These are phyloP conservation scores for Hycleus phaleratus DNA, from an alignment of 1,140 invertebrate species.

Conservation along the genomic window DNA sequence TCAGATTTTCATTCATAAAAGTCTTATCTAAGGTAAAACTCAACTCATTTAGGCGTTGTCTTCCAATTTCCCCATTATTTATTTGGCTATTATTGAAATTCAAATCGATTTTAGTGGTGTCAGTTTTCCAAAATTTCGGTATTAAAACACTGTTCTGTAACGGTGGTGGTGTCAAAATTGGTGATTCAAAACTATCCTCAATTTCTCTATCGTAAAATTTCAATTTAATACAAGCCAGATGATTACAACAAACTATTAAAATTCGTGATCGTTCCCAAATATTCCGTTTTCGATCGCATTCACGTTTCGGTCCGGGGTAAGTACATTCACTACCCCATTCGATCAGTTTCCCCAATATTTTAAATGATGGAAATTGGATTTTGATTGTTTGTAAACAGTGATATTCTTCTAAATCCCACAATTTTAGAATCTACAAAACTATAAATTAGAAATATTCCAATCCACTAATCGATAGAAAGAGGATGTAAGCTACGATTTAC, in stretches of 20 bases:
- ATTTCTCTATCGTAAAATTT: conserved; percentile 23
- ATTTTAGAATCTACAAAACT: conserved; percentile 41
- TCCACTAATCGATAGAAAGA: not conserved
- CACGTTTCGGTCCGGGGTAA: conserved; percentile 43
- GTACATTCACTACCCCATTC: conserved; percentile 47
- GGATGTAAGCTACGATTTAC: too few relatives aligned
- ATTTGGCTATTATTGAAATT: not conserved
- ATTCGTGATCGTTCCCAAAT: conserved; percentile 37
- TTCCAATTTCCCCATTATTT: conserved; percentile 14
- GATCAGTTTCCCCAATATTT: conserved; percentile 43
- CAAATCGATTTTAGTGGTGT: not conserved
- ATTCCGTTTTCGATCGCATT: not conserved
- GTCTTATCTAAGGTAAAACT: conserved; percentile 29
- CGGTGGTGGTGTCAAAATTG: conserved; percentile 35
- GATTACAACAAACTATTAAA: conserved; percentile 42
- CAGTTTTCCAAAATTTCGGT: conserved; percentile 28
- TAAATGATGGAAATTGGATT: conserved; percentile 46
- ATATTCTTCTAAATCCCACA: conserved; percentile 48
- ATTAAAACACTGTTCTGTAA: conserved; percentile 38
- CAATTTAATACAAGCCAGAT: conserved; percentile 32
- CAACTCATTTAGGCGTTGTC: conserved; percentile 14
- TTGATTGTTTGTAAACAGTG: conserved; percentile 45
- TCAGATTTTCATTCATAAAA: conserved; percentile 17
- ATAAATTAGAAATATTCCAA: conserved; percentile 8
- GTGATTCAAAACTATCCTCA: conserved; percentile 17